Evolutionary conservation across 2,888 invertebrate species (phyloP), one percentile per base, ranked within the genome.

Genomic region (Eristalinus aeneus): DNA sequence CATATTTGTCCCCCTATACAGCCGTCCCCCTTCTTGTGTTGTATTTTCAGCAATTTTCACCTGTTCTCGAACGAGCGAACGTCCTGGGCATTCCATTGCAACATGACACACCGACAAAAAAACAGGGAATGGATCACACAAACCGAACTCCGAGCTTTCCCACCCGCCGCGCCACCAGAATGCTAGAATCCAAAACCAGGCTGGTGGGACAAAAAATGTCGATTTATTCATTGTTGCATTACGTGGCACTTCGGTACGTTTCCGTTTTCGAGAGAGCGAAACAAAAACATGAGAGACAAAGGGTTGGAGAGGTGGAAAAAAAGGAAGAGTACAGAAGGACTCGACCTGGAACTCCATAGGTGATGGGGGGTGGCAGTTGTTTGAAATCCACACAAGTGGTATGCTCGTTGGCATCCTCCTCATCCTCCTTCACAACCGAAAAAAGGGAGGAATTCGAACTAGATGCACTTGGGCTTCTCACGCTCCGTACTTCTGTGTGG

Each of bases 151-250:
- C 46, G 16, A 5, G 27, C 27, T 27, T 27, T 27, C 27, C 16
- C 46, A 6, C 46, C 46, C 46, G 0, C 16, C 1, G n/a, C 22
- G 9, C 20, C n/a, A 67, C 27, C 22, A 54, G 32, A 16, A 54
- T 34, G 27, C 36, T 32, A 16, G 60, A 75, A 36, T 16, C 58
- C 63, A 78, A 65, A n/a, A 64, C 22, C 34, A 34, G 60, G 54
- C 34, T 46, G 53, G 46, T 69, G 69, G 63, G 76, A 65, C 60
- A 75, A 82, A 81, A 81, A 71, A 86, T 71, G 81, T 74, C 81
- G 77, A 86, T 86, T 82, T 82, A 86, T 86, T 86, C 86, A 86
- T 86, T 86, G 86, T 86, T 82, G 82, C 86, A 82, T 86, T 86
- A 74, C 81, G 74, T 86, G 61, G 86, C 81, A 64, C 76, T 80